A percentile compares a stretch with the other conserved stretches of the same genome.
Evolutionary conservation across 2,888 invertebrate genomes (phyloP).

Genomic region (Rhamnusium bicolor): DNA sequence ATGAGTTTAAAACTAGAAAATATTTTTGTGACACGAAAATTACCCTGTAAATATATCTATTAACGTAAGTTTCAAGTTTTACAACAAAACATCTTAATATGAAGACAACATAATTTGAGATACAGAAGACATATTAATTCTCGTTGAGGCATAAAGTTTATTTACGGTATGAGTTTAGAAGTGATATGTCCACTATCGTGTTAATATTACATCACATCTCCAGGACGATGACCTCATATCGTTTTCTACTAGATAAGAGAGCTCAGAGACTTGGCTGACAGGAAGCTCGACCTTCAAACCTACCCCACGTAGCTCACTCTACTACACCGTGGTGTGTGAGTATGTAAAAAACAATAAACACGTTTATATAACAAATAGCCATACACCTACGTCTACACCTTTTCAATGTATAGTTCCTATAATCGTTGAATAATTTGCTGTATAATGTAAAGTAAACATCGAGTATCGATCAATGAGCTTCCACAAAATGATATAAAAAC

Average conservation of each 20-base stretch:
- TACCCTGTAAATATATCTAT: no score
- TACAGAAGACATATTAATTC: conserved; percentile 1
- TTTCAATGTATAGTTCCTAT: conserved; percentile 50
- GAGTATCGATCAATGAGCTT: not conserved
- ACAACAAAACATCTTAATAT: not conserved
- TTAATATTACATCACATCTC: not conserved
- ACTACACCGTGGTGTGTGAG: not conserved
- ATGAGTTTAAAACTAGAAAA: no score
- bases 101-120: not conserved
- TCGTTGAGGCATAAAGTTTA: not conserved
- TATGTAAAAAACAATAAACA: conserved; percentile 42
- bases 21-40: no score
- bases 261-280: conserved; percentile 4
- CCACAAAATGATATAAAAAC: not conserved
- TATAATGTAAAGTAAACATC: conserved; percentile 38
- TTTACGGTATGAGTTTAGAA: conserved; percentile 1
- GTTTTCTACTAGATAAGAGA: conserved; percentile 11
- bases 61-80: not conserved
- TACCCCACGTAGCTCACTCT: conserved; percentile 17
- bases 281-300: conserved; percentile 13
- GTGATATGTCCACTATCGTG: conserved; percentile 14
- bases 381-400: conserved; percentile 51
- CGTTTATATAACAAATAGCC: conserved; percentile 53
- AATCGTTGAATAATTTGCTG: conserved; percentile 47
- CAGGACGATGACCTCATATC: conserved; percentile 13